phyloP scores from a whole-genome alignment of 2,888 invertebrate species.

The Drosophila pegasa region DNA sequence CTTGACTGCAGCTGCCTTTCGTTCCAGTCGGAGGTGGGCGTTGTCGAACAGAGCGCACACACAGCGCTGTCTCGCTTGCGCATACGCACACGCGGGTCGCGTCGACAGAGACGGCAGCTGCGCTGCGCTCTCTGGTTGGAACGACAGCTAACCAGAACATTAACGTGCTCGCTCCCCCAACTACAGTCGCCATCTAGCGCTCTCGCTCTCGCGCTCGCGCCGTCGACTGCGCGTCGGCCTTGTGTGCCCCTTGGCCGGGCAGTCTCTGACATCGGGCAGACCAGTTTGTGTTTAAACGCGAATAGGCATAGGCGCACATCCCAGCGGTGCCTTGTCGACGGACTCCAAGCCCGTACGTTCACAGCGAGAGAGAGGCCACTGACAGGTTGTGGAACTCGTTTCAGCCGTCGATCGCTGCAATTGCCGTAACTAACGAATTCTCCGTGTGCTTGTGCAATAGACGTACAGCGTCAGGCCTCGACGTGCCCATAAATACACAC shows the following conservation, averaged over 20 bases:
- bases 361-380: constrained; percentile 35
- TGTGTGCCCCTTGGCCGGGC: constrained; percentile 40
- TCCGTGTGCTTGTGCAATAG: constrained; percentile 37
- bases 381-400: constrained; percentile 75
- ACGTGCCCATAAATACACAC: constrained; percentile 25
- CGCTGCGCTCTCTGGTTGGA: constrained; percentile 60
- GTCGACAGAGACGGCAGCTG: constrained; percentile 38
- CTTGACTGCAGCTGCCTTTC: constrained; percentile 37
- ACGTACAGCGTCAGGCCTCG: constrained; percentile 9
- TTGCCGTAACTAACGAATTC: constrained; percentile 24
- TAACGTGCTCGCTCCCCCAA: constrained; percentile 29
- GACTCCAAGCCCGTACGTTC: constrained; percentile 29
- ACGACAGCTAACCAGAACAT: constrained; percentile 44
- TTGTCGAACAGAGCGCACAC: constrained; percentile 45
- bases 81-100: neutral
- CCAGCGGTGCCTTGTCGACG: constrained; percentile 45
- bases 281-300: constrained; percentile 85
- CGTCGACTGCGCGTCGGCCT: constrained; percentile 32
- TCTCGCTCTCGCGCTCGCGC: constrained; percentile 30
- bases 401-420: constrained; percentile 49
- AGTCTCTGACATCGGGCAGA: constrained; percentile 58
- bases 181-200: constrained; percentile 18
- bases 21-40: constrained; percentile 78
- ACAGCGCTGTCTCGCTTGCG: constrained; percentile 37
- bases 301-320: constrained; percentile 83